phyloP scores from a whole-genome alignment of 2,797 vertebrate genomes.

The Centroberyx gerrardi region DNA sequence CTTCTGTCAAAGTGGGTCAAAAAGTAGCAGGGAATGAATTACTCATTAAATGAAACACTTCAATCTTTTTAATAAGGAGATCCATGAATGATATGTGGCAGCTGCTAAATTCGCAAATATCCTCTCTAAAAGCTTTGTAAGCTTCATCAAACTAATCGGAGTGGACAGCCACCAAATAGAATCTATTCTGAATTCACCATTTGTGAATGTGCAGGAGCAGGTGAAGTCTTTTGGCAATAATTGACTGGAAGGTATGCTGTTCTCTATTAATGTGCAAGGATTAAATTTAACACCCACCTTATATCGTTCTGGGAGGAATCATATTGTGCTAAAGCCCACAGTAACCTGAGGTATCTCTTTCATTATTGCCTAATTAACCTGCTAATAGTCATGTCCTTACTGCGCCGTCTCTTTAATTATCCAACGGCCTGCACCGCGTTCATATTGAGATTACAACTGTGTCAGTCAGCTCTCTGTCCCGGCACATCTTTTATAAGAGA shows the following conservation, averaged over 20 bases:
- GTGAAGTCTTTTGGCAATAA: conserved; percentile 87
- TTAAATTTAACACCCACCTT: conserved; percentile 88
- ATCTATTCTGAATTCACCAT: conserved; percentile 79
- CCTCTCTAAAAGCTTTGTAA: conserved; percentile 75
- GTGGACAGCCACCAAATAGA: conserved; percentile 78
- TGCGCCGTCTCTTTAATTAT: conserved; percentile 83
- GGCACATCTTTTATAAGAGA: conserved; percentile 70
- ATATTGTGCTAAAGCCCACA: conserved; percentile 84
- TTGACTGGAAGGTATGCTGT: conserved; percentile 82
- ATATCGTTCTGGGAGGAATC: conserved; percentile 82
- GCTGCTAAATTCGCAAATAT: conserved; percentile 80
- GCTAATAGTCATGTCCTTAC: conserved; percentile 87
- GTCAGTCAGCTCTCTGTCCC: conserved; percentile 70
- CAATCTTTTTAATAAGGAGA: conserved; percentile 76
- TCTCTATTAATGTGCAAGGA: conserved; percentile 87
- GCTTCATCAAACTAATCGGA: conserved; percentile 84
- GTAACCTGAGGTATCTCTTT: conserved; percentile 87
- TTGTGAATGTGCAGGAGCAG: conserved; percentile 79
- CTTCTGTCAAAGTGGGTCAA: conserved; percentile 76
- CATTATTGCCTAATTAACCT: conserved; percentile 92
- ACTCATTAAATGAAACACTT: conserved; percentile 82
- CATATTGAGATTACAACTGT: conserved; percentile 72
- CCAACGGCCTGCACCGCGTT: conserved; percentile 65
- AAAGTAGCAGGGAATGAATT: conserved; percentile 78
- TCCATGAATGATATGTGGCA: conserved; percentile 75